Evolutionary conservation across 2,888 invertebrate genomes (phyloP).

Genomic region (Lycophotia porphyrea): DNA sequence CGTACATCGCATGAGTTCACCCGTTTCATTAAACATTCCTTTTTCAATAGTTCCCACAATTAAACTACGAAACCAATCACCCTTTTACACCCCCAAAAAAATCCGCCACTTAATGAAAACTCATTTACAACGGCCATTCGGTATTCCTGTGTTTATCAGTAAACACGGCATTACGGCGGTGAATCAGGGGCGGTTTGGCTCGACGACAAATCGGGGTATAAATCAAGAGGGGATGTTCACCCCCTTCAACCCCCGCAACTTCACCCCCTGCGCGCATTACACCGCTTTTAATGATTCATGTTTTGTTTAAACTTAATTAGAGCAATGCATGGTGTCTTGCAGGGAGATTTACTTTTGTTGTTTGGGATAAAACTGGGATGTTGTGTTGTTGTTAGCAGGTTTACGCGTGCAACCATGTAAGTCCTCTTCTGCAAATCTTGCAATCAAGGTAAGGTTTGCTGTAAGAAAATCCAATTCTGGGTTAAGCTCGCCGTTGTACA

Average conservation of each 20-base stretch:
- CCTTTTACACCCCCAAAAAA: constrained; percentile 22
- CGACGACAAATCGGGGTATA: constrained; percentile 80
- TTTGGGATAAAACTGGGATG: constrained; percentile 34
- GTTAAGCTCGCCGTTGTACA: too few species aligned
- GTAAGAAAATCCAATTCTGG: too few species aligned
- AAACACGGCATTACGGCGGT: constrained; percentile 70
- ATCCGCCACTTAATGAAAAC: constrained; percentile 59
- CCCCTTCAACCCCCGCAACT: constrained; percentile 30
- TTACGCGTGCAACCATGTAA: neutral
- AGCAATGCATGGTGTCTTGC: constrained; percentile 61
- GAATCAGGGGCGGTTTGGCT: constrained; percentile 79
- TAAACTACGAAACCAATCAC: constrained; percentile 19
- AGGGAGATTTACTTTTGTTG: constrained; percentile 56
- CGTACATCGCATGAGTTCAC: neutral
- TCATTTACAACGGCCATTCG: constrained; percentile 60
- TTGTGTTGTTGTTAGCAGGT: constrained; percentile 1
- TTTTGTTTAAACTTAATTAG: constrained; percentile 71
- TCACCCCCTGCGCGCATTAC: constrained; percentile 54
- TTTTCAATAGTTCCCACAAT: neutral
- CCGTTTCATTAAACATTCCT: neutral
- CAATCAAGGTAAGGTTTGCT: too few species aligned
- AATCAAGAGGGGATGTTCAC: constrained; percentile 73
- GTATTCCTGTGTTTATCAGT: constrained; percentile 67
- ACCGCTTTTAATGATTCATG: constrained; percentile 71
- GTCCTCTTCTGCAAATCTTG: too few species aligned